These are phyloP conservation scores for Adelphocoris suturalis DNA, from an alignment of 2,888 invertebrate genomes.

Conservation along the genomic window DNA sequence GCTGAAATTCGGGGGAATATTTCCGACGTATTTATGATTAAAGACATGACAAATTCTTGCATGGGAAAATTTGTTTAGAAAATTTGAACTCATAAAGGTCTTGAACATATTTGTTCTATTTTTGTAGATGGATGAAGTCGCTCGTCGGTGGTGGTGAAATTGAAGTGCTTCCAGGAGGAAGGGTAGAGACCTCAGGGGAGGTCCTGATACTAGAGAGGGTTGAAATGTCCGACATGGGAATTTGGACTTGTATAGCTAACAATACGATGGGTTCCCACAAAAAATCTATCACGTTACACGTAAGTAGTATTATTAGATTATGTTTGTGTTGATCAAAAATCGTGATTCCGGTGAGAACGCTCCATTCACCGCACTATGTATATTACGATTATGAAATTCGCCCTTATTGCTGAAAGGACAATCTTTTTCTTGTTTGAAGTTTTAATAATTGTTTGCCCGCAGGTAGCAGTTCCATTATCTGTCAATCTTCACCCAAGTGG, in stretches of 20 bases:
- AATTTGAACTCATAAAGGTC: neutral
- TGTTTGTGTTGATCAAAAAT: no score
- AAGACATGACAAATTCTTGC: no score
- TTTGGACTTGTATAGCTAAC: constrained; percentile 76
- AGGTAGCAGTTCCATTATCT: constrained; percentile 73
- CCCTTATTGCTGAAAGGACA: neutral
- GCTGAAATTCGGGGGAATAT: no score
- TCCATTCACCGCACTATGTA: no score
- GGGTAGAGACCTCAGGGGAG: constrained; percentile 76
- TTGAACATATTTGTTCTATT: neutral
- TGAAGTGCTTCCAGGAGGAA: constrained; percentile 67
- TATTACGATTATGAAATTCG: no score
- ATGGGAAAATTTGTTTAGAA: neutral
- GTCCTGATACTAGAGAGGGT: constrained; percentile 77
- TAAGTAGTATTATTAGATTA: constrained; percentile 46
- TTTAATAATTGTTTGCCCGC: neutral
- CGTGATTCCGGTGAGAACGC: no score
- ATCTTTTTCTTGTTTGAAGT: neutral
- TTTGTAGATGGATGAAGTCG: constrained; percentile 68
- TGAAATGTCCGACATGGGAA: constrained; percentile 76
- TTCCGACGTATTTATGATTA: no score
- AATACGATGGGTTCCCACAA: constrained; percentile 75
- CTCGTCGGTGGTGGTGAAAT: constrained; percentile 59
- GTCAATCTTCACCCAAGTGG: constrained; percentile 75
- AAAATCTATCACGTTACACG: constrained; percentile 73